A percentile compares a stretch with the other conserved stretches of the same genome.
These are phyloP conservation scores for Zaprionus ghesquierei DNA, from an alignment of 1,140 invertebrate genomes.

Conservation along the genomic window DNA sequence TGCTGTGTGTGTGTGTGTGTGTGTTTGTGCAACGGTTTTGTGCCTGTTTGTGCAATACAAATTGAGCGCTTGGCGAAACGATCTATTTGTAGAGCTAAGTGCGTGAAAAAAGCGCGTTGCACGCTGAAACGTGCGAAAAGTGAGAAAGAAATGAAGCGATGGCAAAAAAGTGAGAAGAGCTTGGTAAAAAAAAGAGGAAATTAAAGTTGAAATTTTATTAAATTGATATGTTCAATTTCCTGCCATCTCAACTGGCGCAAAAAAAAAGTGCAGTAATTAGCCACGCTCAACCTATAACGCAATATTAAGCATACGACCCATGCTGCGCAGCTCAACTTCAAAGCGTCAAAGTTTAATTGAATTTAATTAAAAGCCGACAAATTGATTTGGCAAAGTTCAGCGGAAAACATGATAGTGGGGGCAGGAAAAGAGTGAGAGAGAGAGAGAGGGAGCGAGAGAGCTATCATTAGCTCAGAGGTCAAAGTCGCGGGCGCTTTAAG, in stretches of 20 bases:
- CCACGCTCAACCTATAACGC: slow-evolving; percentile 10
- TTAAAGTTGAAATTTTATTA: not conserved
- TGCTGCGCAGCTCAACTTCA: slow-evolving; percentile 1
- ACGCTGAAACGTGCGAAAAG: not conserved
- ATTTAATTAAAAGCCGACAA: slow-evolving; percentile 79
- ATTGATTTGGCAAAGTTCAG: slow-evolving; percentile 65
- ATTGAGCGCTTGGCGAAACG: slow-evolving; percentile 40
- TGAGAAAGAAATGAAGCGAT: not conserved
- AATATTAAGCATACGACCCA: slow-evolving; percentile 39
- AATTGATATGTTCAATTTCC: not conserved
- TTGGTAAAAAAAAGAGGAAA: not conserved
- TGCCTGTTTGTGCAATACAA: slow-evolving; percentile 58
- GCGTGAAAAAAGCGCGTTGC: slow-evolving; percentile 18
- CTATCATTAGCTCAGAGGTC: slow-evolving; percentile 45
- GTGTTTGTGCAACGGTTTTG: slow-evolving; percentile 52
- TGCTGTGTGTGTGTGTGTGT: slow-evolving; percentile 57
- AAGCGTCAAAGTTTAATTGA: slow-evolving; percentile 67
- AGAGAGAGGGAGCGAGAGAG: slow-evolving; percentile 6
- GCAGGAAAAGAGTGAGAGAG: not conserved
- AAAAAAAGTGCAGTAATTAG: slow-evolving; percentile 32
- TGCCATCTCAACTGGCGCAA: not conserved
- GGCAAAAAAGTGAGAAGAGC: not conserved
- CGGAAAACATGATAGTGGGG: not conserved
- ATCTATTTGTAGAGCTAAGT: slow-evolving; percentile 57
- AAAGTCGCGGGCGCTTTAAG: slow-evolving; percentile 32